Conservation (phyloP, 2,797 vertebrate genomes). For the Margarornis squamiger region DNA sequence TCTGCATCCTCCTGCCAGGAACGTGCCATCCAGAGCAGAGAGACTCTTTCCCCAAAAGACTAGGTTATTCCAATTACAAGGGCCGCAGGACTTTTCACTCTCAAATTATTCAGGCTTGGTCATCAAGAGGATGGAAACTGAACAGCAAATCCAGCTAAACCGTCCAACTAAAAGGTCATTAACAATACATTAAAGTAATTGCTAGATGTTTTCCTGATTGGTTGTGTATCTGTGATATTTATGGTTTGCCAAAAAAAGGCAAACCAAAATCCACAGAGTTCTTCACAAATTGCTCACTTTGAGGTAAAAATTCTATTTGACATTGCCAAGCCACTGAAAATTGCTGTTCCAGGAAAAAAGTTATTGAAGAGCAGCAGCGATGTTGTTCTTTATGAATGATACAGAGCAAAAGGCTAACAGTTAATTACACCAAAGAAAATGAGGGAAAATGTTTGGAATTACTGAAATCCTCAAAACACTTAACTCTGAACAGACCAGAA, state of each 20-base stretch:
- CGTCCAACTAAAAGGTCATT: neutral
- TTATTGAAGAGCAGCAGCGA: neutral
- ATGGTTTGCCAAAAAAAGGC: neutral
- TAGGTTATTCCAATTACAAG: neutral
- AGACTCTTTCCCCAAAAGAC: neutral
- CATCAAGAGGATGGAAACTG: neutral
- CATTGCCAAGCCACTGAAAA: slow-evolving; percentile 30
- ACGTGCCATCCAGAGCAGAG: neutral
- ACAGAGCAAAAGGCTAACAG: neutral
- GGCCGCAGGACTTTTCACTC: neutral
- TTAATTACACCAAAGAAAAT: neutral
- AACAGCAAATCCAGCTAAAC: slow-evolving; percentile 19
- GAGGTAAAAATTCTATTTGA: slow-evolving; percentile 12
- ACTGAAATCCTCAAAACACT: neutral
- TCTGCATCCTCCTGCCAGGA: neutral
- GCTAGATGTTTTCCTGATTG: neutral
- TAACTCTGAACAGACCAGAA: neutral
- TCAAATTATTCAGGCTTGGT: neutral
- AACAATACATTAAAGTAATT: slow-evolving; percentile 10
- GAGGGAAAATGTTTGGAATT: neutral
- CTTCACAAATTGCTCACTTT: neutral
- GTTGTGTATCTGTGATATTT: neutral
- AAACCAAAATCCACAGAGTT: neutral
- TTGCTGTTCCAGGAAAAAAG: slow-evolving; percentile 22
- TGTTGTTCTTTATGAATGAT: neutral